phyloP scores from a whole-genome alignment of 2,888 invertebrate species.

The Nemotelus pantherinus region DNA sequence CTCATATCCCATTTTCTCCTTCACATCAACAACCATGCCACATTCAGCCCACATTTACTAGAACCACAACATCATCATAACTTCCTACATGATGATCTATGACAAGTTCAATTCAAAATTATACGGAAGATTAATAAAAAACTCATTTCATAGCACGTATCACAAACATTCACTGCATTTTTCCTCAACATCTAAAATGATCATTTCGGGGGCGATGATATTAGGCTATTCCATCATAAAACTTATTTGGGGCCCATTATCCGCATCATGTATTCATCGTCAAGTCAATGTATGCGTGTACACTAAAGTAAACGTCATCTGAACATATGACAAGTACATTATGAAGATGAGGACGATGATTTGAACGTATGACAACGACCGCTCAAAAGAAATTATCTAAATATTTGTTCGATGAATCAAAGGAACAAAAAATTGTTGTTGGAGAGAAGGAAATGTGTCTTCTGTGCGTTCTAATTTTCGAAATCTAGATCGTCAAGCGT shows the following conservation, averaged over 20 bases:
- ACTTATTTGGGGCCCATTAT: constrained; percentile 19
- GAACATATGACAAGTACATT: no score
- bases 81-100: constrained; percentile 25
- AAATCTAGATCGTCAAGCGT: no score
- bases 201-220: not conserved
- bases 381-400: constrained; percentile 18
- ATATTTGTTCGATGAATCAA: constrained; percentile 37
- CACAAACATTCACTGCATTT: not conserved
- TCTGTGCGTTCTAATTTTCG: not conserved
- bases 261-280: not conserved
- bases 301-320: no score
- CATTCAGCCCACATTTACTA: not conserved
- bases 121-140: constrained; percentile 32
- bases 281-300: not conserved
- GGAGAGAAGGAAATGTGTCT: not conserved
- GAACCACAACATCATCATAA: constrained; percentile 33
- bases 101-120: constrained; percentile 40
- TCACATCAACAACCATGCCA: no score
- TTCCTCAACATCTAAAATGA: no score
- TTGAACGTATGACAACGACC: constrained; percentile 9
- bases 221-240: constrained; percentile 7
- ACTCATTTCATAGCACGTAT: constrained; percentile 22
- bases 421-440: not conserved
- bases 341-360: not conserved
- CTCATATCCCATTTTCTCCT: no score